A percentile compares a stretch with the other conserved stretches of the same genome.
Conservation (phyloP, 2,888 invertebrate species). For the Seira sanloemensis region DNA sequence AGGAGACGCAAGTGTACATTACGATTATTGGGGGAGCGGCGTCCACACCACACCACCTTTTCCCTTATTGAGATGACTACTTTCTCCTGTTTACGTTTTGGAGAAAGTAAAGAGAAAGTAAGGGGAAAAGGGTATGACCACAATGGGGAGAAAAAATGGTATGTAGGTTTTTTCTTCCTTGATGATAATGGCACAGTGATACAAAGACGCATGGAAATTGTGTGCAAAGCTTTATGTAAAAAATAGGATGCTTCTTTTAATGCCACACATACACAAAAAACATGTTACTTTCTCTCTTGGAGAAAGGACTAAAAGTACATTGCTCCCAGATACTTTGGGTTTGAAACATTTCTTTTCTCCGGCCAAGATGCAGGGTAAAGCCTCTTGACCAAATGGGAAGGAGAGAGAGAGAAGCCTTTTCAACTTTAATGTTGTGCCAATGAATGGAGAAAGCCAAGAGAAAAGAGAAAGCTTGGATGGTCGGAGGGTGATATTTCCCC, state of each 20-base stretch:
- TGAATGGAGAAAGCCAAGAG: neutral
- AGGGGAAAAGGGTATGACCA: too few relatives aligned
- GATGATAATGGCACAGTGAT: neutral
- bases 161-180: too few relatives aligned
- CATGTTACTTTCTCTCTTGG: neutral
- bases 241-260: neutral
- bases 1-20: conserved; percentile 4
- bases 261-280: too few relatives aligned
- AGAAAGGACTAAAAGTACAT: neutral
- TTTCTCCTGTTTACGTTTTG: neutral
- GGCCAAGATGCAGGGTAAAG: neutral
- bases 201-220: neutral
- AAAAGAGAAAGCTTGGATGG: too few relatives aligned
- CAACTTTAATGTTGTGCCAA: neutral
- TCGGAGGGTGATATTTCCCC: too few relatives aligned
- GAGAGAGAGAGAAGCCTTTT: neutral
- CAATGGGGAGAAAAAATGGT: too few relatives aligned
- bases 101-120: too few relatives aligned
- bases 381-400: neutral
- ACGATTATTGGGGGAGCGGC: neutral
- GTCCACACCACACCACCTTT: neutral
- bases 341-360: neutral
- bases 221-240: neutral
- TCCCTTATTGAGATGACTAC: too few relatives aligned
- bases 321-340: neutral